Base-by-base conservation (phyloP, 2,888 invertebrate genomes). In the Sycophila texana region DNA sequence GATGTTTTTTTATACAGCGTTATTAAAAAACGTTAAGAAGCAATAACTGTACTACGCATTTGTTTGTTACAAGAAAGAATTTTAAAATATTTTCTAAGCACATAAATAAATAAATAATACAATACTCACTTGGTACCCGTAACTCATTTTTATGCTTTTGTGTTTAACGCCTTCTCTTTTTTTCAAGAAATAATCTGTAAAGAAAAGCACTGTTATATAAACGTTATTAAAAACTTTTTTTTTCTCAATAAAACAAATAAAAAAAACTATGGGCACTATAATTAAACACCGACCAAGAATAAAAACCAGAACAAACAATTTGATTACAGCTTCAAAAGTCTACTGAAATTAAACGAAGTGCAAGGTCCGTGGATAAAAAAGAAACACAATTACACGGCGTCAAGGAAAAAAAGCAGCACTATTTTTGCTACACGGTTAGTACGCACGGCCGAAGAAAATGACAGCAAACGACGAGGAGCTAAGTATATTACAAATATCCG, bases 111-210 rank as follows among this genome's bases (percentile, higher is more conserved):
- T 66, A 57, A 39, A 5, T 74, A 39, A 5, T 74, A 57, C 4
- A 63, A 5, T 83, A 85, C 84, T 87, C 74, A 89, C 89, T 85
- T 88, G 88, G 74, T 89, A 89, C 70, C 89, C 89, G 86, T 89
- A 89, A 84, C 88, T 89, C 89, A 89, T 89, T 51, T 84, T 87
- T 82, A 20, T 51, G 47, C 57, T 16, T 77, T 18, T 7, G 30
- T 74, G 18, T 39, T 12, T 49, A 60, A 16, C 14, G 51, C 26
- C 75, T 26, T 74, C 65, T 22, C 57, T 53, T 2, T 39, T 16
- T 53, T 30, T 39, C 10, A 39, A 12, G 51, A 51, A 71, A 58
- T 12, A 51, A 79, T 66, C 79, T 80, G 72, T 4, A 80, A 80
- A 16, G 60, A 72, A 72, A 53, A n/a, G 47, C 10, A 55, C 16